These are phyloP conservation scores for Atta cephalotes DNA, from an alignment of 1,140 invertebrate species.

Conservation along the genomic window DNA sequence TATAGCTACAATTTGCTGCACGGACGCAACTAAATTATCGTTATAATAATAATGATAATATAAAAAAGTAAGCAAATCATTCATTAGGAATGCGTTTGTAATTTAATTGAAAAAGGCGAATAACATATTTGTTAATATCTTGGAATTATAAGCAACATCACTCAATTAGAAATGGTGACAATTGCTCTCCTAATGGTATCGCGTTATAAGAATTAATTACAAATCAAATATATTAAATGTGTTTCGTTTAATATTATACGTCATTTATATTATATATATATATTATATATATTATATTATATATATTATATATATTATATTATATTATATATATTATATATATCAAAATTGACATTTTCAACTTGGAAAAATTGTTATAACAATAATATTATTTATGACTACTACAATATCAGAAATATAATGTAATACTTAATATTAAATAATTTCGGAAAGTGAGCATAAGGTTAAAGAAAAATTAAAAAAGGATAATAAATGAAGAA, in stretches of 20 bases:
- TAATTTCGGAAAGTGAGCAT: no score
- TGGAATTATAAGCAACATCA: neutral
- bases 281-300: no score
- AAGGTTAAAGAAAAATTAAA: no score
- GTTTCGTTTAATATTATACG: neutral
- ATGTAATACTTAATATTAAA: constrained; percentile 2
- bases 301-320: no score
- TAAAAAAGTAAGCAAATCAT: neutral
- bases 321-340: no score
- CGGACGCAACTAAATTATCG: neutral
- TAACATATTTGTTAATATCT: constrained; percentile 14
- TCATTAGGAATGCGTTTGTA: neutral
- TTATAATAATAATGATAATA: neutral
- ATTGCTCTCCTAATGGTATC: neutral
- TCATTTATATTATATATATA: no score
- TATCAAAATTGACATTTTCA: neutral
- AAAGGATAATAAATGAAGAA: no score
- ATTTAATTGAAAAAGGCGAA: neutral
- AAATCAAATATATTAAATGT: neutral
- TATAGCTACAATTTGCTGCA: neutral
- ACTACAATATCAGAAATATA: neutral
- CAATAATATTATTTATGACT: neutral
- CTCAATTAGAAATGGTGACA: neutral
- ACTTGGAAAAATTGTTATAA: neutral
- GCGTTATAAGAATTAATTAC: neutral